These are phyloP conservation scores for Metellina segmentata DNA, from an alignment of 2,888 invertebrate species.

Conservation along the genomic window DNA sequence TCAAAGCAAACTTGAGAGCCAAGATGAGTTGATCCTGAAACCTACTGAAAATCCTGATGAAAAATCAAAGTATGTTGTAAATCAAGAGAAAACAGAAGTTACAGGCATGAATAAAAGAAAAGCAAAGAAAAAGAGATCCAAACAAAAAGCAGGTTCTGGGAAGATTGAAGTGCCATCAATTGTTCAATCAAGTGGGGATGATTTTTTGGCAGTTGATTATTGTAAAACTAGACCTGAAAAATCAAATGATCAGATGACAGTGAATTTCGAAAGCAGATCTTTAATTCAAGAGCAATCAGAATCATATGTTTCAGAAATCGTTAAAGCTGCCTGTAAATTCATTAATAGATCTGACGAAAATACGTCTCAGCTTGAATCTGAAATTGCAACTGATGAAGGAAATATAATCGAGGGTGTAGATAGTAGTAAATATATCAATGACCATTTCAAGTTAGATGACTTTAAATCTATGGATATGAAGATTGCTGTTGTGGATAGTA, in stretches of 20 bases:
- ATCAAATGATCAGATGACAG: too few species aligned
- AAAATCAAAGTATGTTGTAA: background rate
- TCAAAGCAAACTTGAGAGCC: background rate
- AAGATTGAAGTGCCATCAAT: background rate
- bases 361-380: background rate
- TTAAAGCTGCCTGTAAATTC: background rate
- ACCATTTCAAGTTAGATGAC: background rate
- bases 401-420: background rate
- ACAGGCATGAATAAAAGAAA: background rate
- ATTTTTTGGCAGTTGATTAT: background rate
- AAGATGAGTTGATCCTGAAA: background rate
- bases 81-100: background rate
- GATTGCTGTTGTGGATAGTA: background rate
- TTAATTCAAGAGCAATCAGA: background rate
- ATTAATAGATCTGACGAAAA: background rate
- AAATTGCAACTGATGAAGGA: background rate
- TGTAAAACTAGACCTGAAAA: too few species aligned
- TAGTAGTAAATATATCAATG: background rate
- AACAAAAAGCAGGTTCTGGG: background rate
- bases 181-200: background rate
- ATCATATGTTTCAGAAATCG: background rate
- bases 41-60: background rate
- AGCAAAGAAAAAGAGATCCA: background rate
- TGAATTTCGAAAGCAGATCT: background rate
- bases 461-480: background rate